These are phyloP conservation scores for Egretta garzetta DNA, from an alignment of 2,113 vertebrate genomes.

Conservation along the genomic window DNA sequence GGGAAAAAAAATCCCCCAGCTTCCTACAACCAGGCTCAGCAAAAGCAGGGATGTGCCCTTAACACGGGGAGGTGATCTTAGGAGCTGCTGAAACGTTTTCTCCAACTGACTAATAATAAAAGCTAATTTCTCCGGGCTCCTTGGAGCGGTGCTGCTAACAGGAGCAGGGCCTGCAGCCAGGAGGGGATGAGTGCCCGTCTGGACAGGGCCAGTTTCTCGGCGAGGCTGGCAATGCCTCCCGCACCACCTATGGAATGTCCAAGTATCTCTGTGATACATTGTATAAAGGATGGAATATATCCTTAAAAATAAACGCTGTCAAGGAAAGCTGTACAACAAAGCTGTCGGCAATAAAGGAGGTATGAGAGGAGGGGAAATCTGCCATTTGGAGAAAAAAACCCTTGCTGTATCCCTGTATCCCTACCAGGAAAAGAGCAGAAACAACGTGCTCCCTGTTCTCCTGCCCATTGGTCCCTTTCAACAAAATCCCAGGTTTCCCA, in stretches of 20 bases:
- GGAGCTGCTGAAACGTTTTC: neutral
- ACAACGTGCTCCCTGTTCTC: neutral
- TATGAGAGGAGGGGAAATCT: neutral
- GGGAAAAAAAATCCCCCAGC: neutral
- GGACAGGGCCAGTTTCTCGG: neutral
- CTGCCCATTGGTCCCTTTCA: neutral
- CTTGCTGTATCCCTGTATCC: neutral
- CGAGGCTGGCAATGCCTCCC: neutral
- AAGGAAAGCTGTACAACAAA: neutral
- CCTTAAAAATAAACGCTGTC: neutral
- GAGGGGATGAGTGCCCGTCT: neutral
- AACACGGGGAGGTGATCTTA: neutral
- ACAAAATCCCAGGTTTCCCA: neutral
- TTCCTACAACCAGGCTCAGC: neutral
- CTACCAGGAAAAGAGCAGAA: neutral
- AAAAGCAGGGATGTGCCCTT: neutral
- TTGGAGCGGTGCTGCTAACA: neutral
- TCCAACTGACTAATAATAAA: neutral
- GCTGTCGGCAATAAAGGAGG: neutral
- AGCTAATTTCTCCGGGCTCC: neutral
- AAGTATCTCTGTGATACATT: too few relatives aligned
- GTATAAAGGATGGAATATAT: neutral
- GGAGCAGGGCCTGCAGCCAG: neutral
- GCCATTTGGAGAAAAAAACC: neutral
- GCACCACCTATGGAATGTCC: fast-evolving